phyloP scores from a whole-genome alignment of 2,797 vertebrate species.

The Chiloscyllium punctatum region DNA sequence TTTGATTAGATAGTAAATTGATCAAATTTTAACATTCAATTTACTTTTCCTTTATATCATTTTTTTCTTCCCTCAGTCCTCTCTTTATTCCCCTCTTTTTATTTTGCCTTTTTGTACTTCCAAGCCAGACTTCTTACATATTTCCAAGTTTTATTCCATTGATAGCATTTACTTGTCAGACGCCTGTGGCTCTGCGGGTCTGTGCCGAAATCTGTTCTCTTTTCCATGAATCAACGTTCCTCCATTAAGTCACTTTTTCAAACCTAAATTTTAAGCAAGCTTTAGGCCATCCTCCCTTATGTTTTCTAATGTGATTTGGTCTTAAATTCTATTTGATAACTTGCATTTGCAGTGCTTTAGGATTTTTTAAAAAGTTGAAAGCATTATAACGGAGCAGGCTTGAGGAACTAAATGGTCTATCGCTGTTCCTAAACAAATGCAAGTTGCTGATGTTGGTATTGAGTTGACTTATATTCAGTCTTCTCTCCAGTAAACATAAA shows the following conservation, averaged over 20 bases:
- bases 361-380: not conserved
- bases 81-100: not conserved
- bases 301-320: not conserved
- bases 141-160: not conserved
- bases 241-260: not conserved
- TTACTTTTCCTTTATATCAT: not conserved
- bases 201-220: not conserved
- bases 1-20: not conserved
- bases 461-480: not conserved
- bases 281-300: not conserved
- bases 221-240: not conserved
- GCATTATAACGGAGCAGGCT: not conserved
- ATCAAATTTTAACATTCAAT: not conserved
- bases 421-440: not conserved
- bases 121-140: not conserved
- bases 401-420: not conserved
- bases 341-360: not conserved
- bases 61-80: not conserved
- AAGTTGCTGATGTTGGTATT: not conserved
- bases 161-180: not conserved
- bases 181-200: not conserved
- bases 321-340: not conserved
- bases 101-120: not conserved
- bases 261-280: not conserved
- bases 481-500: not conserved